phyloP scores from a whole-genome alignment of 92 coral and sea anemone genomes.

The Phenganax marumi region DNA sequence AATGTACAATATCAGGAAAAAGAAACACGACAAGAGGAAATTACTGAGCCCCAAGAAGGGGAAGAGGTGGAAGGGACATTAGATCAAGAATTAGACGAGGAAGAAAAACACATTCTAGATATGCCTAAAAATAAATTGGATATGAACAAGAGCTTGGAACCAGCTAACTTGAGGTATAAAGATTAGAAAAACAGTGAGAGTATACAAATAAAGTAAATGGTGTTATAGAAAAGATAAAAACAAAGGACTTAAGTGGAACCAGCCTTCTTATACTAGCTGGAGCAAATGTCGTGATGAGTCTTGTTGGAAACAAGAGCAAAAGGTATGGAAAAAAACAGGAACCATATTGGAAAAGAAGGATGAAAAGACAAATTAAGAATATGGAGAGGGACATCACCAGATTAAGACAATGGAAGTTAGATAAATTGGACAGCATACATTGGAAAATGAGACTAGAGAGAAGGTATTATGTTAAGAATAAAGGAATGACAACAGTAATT shows the following conservation, averaged over 20 bases:
- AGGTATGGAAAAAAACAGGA: background rate
- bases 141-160: background rate
- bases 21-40: slow-evolving; percentile 1
- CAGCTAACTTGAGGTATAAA: slow-evolving; percentile 1
- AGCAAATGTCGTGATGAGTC: slow-evolving; percentile 7
- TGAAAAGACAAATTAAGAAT: slow-evolving; percentile 30
- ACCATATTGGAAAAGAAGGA: slow-evolving; percentile 9
- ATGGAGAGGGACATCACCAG: slow-evolving; percentile 26
- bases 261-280: slow-evolving; percentile 15
- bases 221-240: slow-evolving; percentile 7
- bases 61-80: background rate
- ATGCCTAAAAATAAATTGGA: slow-evolving; percentile 18
- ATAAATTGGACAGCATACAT: slow-evolving; percentile 4
- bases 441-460: slow-evolving; percentile 10
- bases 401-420: slow-evolving; percentile 9
- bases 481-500: slow-evolving; percentile 20
- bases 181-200: slow-evolving; percentile 8
- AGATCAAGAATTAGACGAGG: slow-evolving; percentile 10
- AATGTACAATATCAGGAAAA: background rate
- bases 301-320: slow-evolving; percentile 15
- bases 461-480: slow-evolving; percentile 13
- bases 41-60: background rate
- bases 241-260: slow-evolving; percentile 17
- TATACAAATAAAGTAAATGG: background rate
- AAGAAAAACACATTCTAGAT: slow-evolving; percentile 20